Evolutionary conservation across 2,113 vertebrate species (phyloP), one percentile per base, ranked within the genome.

Genomic region (Hyaena hyaena): DNA sequence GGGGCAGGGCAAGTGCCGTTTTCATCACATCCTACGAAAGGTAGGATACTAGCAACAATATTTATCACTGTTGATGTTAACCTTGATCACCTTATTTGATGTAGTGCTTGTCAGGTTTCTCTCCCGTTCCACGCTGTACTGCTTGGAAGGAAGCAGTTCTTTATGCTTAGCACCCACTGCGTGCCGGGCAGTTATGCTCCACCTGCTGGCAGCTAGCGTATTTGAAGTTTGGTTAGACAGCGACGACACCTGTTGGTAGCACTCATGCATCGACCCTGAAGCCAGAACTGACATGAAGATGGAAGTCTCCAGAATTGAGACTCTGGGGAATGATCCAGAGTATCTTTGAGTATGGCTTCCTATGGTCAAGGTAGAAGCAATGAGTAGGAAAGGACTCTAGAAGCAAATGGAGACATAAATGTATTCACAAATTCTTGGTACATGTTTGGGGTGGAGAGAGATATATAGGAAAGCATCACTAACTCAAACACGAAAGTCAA

Each of bases 201-300:
- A 17, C 39, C 79, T 95, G 10, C 50, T 35, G 81, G 71, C 91
- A 39, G 28, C 69, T 55, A 0, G 5, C 26, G 12, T 48, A 0
- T 55, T 45, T 88, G 81, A 23, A 3, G 8, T 9, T 81, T 45
- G 11, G 24, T 89, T 61, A 35, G 50, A 88, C 90, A 96, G 94
- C 19, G 90, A 66, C 96, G 90, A 66, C 96, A 81, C 92, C 97
- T 95, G 80, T 90, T 96, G 97, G 86, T 77, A n/a, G 9, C 15
- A 6, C 39, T n/a, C 33, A 1, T 28, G 84, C 21, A 1, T 5
- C 26, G 65, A 39, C 31, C 3, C 39, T 28, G 63, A 87, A 68
- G 77, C 39, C 24, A 14, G 26, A 73, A 7, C 61, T 17, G 58
- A 50, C 39, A 16, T 24, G 43, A 86, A n/a, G 74, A 23, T n/a